Evolutionary conservation across 2,797 vertebrate species (phyloP), one percentile per base, ranked within the genome.

Genomic region (Thaleichthys pacificus): DNA sequence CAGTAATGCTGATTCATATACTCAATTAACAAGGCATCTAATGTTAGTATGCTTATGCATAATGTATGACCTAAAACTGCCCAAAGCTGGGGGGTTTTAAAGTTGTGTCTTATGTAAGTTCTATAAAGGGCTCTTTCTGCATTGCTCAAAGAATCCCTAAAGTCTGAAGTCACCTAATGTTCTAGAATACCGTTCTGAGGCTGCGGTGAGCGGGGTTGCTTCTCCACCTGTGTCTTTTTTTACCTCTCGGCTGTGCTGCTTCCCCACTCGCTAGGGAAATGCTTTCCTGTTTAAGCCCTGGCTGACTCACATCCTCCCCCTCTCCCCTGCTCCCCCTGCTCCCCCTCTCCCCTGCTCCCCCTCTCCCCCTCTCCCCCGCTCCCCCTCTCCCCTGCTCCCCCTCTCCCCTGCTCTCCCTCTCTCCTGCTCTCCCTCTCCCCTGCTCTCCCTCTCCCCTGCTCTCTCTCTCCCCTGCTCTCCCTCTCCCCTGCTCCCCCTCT

Each of bases 261-360:
- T 9, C n/a, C 12, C 17, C n/a, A 17, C 17, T 73, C 74, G 80
- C 80, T 83, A 80, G 82, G 83, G 87, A 87, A 78, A 80, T n/a
- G 75, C 66, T 74, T 89, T 91, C 87, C 88, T 91, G 89, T 92
- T 93, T 93, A 91, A 92, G 88, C 86, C 75, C 69, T 1, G 38
- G 86, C 91, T 93, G 89, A 92, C 86, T 91, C 90, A 93, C 51
- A 63, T 22, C 66, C 26, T 30, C 56, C 72, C 22, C 1, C 22
- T 24, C 22, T 24, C 22, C 22, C 22, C 22, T 24, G 22, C 22
- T 24, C 3, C 15, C 66, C 74, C 38, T 24, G 24, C 0, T 24
- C 24, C 22, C 22, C 1, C 22, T 24, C 22, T 24, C 22, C 22
- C 22, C 22, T 24, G 22, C 22, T 24, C 3, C 15, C 66, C 71